phyloP scores from a whole-genome alignment of 2,113 vertebrate species.

The Bos indicus region DNA sequence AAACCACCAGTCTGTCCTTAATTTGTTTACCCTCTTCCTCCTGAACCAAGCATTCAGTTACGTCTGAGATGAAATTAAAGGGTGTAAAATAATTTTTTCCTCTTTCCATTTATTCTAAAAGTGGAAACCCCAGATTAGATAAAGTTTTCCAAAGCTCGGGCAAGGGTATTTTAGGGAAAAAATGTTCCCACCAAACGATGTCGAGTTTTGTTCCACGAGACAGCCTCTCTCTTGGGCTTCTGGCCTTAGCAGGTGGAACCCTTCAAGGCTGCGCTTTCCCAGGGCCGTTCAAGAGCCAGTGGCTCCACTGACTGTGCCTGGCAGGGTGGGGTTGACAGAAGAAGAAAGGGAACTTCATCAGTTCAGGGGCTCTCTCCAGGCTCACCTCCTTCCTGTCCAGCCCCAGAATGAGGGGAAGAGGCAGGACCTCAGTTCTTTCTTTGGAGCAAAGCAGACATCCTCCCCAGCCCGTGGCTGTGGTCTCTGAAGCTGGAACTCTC shows the following conservation, averaged over 20 bases:
- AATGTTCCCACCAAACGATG: neutral
- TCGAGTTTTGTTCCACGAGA: neutral
- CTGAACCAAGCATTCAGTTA: neutral
- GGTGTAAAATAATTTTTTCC: neutral
- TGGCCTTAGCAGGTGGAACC: constrained; percentile 35
- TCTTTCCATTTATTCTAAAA: neutral
- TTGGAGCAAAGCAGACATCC: constrained; percentile 12
- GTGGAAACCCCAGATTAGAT: neutral
- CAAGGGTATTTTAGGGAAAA: neutral
- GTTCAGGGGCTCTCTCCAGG: neutral
- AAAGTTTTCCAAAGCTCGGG: neutral
- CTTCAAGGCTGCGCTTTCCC: constrained; percentile 42
- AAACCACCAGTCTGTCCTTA: neutral
- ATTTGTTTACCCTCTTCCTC: neutral
- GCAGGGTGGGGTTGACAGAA: constrained; percentile 27
- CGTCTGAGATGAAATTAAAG: constrained; percentile 15
- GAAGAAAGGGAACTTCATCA: constrained; percentile 2
- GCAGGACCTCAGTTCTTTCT: neutral
- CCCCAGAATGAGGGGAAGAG: neutral
- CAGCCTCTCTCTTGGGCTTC: neutral
- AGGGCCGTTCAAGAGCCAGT: constrained; percentile 38
- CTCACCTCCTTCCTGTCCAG: neutral
- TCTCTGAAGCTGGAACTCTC: constrained; percentile 58
- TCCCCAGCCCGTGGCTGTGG: neutral
- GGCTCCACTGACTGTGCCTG: neutral